Percentiles rank a stretch among this genome's conserved stretches.
Evolutionary conservation across 2,888 invertebrate genomes (phyloP).

Genomic region (Pyrocoelia pectoralis): DNA sequence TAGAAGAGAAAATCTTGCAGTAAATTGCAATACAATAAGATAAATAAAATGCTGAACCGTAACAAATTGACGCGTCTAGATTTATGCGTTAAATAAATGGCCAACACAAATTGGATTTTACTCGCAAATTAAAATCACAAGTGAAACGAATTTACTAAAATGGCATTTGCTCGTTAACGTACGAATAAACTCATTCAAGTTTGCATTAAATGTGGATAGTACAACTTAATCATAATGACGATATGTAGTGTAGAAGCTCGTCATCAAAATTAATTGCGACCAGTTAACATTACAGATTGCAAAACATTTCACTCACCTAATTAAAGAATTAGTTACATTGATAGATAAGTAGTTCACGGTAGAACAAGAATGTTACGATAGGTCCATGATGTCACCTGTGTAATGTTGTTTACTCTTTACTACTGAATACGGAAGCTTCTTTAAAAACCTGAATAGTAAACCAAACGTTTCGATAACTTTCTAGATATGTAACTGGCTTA

Average conservation of each 20-base stretch:
- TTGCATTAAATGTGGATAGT: slow-evolving; percentile 15
- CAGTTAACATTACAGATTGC: slow-evolving; percentile 28
- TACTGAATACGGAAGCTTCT: slow-evolving; percentile 33
- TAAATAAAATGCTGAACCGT: not conserved
- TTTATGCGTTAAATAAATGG: slow-evolving; percentile 8
- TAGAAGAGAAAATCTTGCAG: not conserved
- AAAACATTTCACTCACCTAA: slow-evolving; percentile 20
- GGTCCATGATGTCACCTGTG: slow-evolving; percentile 24
- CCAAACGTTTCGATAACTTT: slow-evolving; percentile 32
- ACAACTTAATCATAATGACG: slow-evolving; percentile 22
- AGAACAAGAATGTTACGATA: slow-evolving; percentile 34
- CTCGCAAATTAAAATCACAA: not conserved
- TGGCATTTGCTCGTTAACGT: slow-evolving; percentile 8
- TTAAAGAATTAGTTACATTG: slow-evolving; percentile 33
- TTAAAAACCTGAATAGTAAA: slow-evolving; percentile 35
- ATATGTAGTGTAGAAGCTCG: slow-evolving; percentile 36
- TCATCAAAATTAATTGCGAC: slow-evolving; percentile 34
- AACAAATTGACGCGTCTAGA: not conserved
- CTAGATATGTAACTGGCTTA: slow-evolving; percentile 32
- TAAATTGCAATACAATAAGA: not conserved
- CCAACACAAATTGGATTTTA: slow-evolving; percentile 7
- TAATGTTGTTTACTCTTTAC: slow-evolving; percentile 11
- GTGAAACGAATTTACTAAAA: slow-evolving; percentile 16
- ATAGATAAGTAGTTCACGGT: slow-evolving; percentile 31
- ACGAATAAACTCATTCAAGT: slow-evolving; percentile 13